Base-by-base conservation (phyloP, 30 jellyfish, hydroid and myxozoan species). In the Catostylus mosaicus region DNA sequence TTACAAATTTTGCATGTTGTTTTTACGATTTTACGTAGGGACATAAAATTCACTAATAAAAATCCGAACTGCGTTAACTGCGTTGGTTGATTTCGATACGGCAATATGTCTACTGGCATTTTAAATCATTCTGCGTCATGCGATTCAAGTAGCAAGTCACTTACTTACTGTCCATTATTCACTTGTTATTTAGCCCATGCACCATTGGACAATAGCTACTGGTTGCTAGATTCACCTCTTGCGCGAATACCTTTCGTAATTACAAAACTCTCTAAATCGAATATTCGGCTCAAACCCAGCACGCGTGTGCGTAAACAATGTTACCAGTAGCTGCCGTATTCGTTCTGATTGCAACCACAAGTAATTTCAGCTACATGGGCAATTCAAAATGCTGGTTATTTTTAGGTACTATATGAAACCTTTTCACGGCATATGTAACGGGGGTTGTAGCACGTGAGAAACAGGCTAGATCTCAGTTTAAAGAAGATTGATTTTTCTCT, bases 61-160 rank as follows among this genome's bases (percentile, higher is more conserved):
- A n/a, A n/a, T n/a, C n/a, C n/a, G n/a, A n/a, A n/a, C n/a, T n/a
- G n/a, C n/a, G n/a, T n/a, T n/a, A n/a, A n/a, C n/a, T n/a, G n/a
- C n/a, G n/a, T n/a, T n/a, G n/a, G n/a, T n/a, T n/a, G n/a, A n/a
- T 40, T 40, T 40, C 54, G 54, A 7, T 5, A 5, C 14, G 14
- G 29, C 29, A 3, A 10, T 52, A 52, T 20, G 26, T 10, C 30
- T 4, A 52, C 19, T 20, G 26, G 67, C 67, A 52, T 52, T 26
- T 52, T 52, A 10, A n/a, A 10, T 52, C 3, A 4, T n/a, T 7
- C 19, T 52, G 23, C 67, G 67, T 52, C 23, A 52, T n/a, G 8
- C 67, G 67, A 52, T 52, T 52, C 67, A 52, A 52, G 67, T 52
- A 52, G 23, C 67, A 52, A 52, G 67, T 7, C 3, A 10, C 67